Conservation (phyloP, 2,113 vertebrate genomes). For the Notothenia coriiceps region DNA sequence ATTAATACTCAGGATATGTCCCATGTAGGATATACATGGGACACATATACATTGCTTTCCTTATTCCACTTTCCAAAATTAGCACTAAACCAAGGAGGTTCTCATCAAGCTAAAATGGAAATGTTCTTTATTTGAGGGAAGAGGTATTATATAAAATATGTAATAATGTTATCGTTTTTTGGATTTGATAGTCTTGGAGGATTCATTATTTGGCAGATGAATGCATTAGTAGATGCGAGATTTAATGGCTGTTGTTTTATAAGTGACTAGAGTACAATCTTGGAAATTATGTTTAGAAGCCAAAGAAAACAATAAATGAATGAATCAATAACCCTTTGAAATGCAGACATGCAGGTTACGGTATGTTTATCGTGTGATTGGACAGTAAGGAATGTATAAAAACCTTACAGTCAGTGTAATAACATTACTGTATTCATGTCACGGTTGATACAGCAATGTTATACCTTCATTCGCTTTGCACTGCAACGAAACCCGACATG, state of each 20-base stretch:
- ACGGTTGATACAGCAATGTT: not conserved
- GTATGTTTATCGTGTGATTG: conserved; percentile 15
- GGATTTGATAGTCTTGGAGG: conserved; percentile 14
- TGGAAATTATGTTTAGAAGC: conserved; percentile 22
- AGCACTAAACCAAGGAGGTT: conserved; percentile 6
- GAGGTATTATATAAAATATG: conserved; percentile 16
- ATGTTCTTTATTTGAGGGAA: conserved; percentile 15
- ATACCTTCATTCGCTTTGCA: conserved; percentile 13
- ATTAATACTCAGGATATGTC: conserved; percentile 34
- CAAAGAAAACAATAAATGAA: not conserved
- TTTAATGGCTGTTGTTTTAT: conserved; percentile 38
- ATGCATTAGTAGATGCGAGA: conserved; percentile 3
- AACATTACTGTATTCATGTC: conserved; percentile 5
- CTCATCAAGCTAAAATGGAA: conserved; percentile 5
- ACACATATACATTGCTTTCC: not conserved
- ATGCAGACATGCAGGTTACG: conserved; percentile 1
- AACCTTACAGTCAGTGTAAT: not conserved
- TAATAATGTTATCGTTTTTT: conserved; percentile 16
- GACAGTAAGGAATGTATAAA: conserved; percentile 9
- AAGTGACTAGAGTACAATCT: conserved; percentile 21
- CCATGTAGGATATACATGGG: conserved; percentile 12
- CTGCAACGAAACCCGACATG: conserved; percentile 19
- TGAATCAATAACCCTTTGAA: conserved; percentile 7
- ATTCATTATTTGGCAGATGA: conserved; percentile 27
- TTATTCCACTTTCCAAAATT: not conserved